Evolutionary conservation across 2,888 invertebrate species (phyloP).

Genomic region (Lymantria dispar): DNA sequence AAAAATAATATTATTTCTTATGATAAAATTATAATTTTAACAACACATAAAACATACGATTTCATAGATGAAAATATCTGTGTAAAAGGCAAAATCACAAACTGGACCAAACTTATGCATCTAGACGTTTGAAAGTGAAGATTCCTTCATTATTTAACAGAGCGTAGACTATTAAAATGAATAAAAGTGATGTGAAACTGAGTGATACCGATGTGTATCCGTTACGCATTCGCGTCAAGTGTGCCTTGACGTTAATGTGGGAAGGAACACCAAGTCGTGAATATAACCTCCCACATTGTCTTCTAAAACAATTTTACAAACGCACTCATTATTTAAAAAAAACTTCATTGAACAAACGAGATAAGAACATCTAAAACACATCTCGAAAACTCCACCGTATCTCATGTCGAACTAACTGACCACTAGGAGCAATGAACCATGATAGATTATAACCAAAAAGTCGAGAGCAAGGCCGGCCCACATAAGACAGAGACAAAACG

Average conservation of each 20-base stretch:
- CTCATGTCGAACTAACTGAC: conserved; percentile 40
- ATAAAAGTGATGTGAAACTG: conserved; percentile 32
- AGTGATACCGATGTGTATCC: conserved; percentile 31
- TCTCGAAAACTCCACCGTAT: conserved; percentile 18
- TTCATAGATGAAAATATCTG: too few species aligned
- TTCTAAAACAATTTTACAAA: conserved; percentile 37
- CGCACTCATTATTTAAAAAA: conserved; percentile 31
- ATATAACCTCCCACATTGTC: conserved; percentile 16
- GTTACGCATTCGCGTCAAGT: conserved; percentile 20
- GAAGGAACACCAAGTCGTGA: conserved; percentile 31
- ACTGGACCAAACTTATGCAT: conserved; percentile 34
- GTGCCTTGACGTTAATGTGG: conserved; percentile 27
- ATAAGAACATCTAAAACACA: conserved; percentile 30
- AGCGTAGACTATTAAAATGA: conserved; percentile 55
- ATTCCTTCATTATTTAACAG: conserved; percentile 54
- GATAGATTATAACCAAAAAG: conserved; percentile 70
- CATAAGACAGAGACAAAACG: conserved; percentile 76
- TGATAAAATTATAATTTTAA: too few species aligned
- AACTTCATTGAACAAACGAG: conserved; percentile 39
- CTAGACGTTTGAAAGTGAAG: conserved; percentile 60
- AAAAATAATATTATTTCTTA: too few species aligned
- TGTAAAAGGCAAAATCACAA: conserved; percentile 1
- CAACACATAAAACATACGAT: too few species aligned
- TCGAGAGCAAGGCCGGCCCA: conserved; percentile 64
- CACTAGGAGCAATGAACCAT: conserved; percentile 71